Conservation (phyloP, 2,113 vertebrate genomes). For the Pampusana beccarii region DNA sequence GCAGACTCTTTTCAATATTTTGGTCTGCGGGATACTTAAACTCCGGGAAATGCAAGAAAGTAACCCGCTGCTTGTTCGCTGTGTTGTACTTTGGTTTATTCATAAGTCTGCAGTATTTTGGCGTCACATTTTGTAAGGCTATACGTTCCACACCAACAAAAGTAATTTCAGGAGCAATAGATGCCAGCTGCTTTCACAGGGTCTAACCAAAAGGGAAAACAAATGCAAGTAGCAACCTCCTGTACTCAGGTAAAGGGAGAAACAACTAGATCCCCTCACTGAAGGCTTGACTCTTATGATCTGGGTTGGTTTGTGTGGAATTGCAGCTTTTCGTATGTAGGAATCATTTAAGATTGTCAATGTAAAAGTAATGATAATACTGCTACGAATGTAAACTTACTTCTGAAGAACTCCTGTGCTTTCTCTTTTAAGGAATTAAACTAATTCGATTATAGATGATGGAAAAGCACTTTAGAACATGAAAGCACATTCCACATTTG, state of each 20-base stretch:
- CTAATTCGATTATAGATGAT: background rate
- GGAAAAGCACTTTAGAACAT: background rate
- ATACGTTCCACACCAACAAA: background rate
- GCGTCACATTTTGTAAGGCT: background rate
- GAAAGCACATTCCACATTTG: background rate
- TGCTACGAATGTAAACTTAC: background rate
- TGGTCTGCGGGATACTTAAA: background rate
- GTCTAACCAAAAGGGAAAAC: background rate
- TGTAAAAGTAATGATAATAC: background rate
- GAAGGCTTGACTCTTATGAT: rapidly evolving
- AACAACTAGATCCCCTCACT: background rate
- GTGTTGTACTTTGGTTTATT: background rate
- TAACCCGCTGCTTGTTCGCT: background rate
- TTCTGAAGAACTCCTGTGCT: background rate
- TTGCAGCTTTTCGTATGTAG: background rate
- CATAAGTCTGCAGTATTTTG: background rate
- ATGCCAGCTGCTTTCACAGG: background rate
- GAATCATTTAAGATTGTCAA: background rate
- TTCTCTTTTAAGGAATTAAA: background rate
- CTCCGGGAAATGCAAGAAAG: background rate
- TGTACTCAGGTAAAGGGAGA: background rate
- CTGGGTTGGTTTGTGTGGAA: background rate
- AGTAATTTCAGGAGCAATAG: background rate
- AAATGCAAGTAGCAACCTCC: background rate
- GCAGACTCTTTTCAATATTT: background rate